Evolutionary conservation across 2,113 vertebrate genomes (phyloP).

Genomic region (Leucopternis melanops): DNA sequence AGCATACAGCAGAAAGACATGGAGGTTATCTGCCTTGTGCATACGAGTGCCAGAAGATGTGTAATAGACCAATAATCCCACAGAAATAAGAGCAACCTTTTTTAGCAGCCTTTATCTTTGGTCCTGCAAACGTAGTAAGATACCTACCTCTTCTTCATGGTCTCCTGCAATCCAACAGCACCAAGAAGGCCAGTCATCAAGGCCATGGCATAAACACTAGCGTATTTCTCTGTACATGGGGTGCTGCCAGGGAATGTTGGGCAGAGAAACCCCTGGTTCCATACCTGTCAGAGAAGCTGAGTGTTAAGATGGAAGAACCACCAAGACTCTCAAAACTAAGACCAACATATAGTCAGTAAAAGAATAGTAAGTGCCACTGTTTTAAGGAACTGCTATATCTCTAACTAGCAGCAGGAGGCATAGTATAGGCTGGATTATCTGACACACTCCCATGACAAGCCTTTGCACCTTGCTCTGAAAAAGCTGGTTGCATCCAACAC

Average conservation of each 20-base stretch:
- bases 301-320: background rate
- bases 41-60: background rate
- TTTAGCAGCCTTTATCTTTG: background rate
- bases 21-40: background rate
- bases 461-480: background rate
- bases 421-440: background rate
- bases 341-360: background rate
- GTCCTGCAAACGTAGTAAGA: background rate
- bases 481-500: background rate
- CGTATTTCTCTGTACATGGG: fast-evolving
- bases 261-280: background rate
- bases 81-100: background rate
- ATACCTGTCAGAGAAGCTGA: background rate
- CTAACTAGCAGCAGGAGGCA: background rate
- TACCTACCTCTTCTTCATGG: background rate
- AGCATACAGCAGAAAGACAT: background rate
- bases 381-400: background rate
- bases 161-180: background rate
- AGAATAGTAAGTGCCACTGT: background rate
- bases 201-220: background rate
- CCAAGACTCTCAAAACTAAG: background rate
- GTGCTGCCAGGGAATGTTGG: background rate
- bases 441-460: background rate
- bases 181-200: background rate
- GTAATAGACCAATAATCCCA: background rate